These are phyloP conservation scores for Platyrinchus mystaceus DNA, from an alignment of 2,797 vertebrate genomes.

Conservation along the genomic window DNA sequence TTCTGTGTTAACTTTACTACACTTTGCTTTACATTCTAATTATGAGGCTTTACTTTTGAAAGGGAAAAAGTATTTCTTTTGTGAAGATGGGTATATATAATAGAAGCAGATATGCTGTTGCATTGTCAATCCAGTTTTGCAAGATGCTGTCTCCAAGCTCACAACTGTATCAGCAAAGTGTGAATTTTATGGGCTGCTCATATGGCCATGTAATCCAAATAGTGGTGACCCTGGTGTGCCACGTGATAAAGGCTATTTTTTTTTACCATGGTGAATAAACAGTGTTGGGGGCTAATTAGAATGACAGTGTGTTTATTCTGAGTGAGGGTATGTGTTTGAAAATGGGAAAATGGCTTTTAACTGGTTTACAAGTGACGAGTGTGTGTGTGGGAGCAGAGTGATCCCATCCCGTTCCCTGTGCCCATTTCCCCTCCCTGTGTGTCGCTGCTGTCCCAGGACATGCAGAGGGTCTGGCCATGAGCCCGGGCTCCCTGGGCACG, in stretches of 20 bases:
- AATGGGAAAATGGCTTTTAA: neutral
- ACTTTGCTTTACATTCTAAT: neutral
- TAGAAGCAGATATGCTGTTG: neutral
- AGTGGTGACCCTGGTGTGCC: fast-evolving
- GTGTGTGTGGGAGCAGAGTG: fast-evolving
- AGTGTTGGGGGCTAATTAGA: neutral
- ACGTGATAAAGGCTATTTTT: fast-evolving
- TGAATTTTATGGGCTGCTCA: neutral
- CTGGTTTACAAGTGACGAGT: neutral
- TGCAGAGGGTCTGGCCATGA: neutral
- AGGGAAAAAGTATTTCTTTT: neutral
- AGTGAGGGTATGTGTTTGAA: neutral
- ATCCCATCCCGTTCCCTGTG: fast-evolving
- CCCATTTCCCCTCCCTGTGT: fast-evolving
- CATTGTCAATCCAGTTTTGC: neutral
- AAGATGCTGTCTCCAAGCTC: neutral
- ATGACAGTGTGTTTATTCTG: fast-evolving
- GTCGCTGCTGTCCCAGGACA: neutral
- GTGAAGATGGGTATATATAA: neutral
- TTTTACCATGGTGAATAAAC: neutral
- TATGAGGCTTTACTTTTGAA: neutral
- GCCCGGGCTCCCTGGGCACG: neutral
- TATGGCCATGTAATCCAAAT: fast-evolving
- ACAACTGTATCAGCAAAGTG: neutral
- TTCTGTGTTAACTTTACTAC: neutral